Evolutionary conservation across 2,888 invertebrate species (phyloP).

Genomic region (Rhagonycha lutea): DNA sequence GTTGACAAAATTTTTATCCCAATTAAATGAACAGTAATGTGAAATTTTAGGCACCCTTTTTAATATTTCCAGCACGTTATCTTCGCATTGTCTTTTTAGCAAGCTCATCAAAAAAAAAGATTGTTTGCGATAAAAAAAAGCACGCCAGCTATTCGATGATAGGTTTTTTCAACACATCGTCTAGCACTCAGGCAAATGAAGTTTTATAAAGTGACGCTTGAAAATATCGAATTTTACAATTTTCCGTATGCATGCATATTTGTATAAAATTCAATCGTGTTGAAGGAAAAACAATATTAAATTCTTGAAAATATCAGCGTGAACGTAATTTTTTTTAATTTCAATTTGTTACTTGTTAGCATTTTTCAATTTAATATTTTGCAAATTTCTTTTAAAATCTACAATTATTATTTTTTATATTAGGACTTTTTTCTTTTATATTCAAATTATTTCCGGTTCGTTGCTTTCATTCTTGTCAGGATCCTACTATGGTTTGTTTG

Average conservation of each 20-base stretch:
- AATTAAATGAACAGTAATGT: not conserved
- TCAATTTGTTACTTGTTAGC: not conserved
- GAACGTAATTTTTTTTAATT: not conserved
- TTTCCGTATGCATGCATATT: not conserved
- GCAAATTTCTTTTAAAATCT: not conserved
- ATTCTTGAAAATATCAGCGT: not conserved
- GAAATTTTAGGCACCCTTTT: not conserved
- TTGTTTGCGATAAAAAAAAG: not conserved
- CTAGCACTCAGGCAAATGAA: not conserved
- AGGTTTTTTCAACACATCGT: not conserved
- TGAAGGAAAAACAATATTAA: not conserved
- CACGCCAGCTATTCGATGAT: not conserved
- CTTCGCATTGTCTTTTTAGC: not conserved
- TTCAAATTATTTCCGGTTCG: not conserved
- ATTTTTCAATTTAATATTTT: not conserved
- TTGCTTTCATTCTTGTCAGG: not conserved
- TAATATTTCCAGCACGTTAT: not conserved
- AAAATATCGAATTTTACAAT: constrained; percentile 1
- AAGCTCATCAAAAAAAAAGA: not conserved
- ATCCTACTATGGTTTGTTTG: not conserved
- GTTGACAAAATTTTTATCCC: not conserved
- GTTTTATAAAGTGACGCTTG: not conserved
- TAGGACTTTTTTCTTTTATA: not conserved
- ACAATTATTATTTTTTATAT: not conserved
- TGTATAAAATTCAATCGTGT: not conserved